Evolutionary conservation across 2,888 invertebrate species (phyloP), one percentile per base, ranked within the genome.

Genomic region (Catocala fraxini): DNA sequence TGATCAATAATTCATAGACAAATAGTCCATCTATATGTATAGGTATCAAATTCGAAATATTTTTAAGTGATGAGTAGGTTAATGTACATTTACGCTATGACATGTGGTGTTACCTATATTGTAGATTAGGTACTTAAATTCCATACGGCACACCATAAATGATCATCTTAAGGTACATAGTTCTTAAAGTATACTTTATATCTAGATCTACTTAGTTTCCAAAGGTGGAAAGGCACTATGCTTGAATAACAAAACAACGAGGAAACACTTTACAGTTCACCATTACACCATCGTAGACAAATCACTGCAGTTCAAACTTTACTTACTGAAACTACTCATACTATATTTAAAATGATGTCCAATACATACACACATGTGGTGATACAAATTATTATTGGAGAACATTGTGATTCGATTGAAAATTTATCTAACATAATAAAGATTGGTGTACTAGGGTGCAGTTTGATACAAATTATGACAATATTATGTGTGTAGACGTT

Each of bases 171-270:
- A 78, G 75, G 75, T 85, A 79, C 75, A 81, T 60, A 76, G 70
- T 76, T 75, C 77, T 80, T 84, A 82, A 58, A 70, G 72, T 80
- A 79, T 81, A 81, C 77, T 49, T 77, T 83, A 80, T 77, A 74
- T 77, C 81, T 86, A 88, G 61, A 69, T 65, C 82, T 87, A 86
- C 77, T 79, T 84, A 87, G 70, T 83, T 85, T 82, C 67, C 84
- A 85, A 89, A 84, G 71, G 76, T 87, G 87, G 85, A 92, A 93
- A 93, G 93, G 93, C 93, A 93, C 93, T 92, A 91, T 89, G 80
- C 89, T 90, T 91, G 88, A 87, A 79, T 85, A 86, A 86, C 79
- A 72, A 77, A 84, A 85, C 71, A 73, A 69, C 68, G 64, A 58
- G 49, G 63, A 61, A 67, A 73, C 63, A 73, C 71, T 70, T 71